Evolutionary conservation across 35 echinoderm and acorn worm genomes (phyloP).

Genomic region (Holothuria glaberrima): DNA sequence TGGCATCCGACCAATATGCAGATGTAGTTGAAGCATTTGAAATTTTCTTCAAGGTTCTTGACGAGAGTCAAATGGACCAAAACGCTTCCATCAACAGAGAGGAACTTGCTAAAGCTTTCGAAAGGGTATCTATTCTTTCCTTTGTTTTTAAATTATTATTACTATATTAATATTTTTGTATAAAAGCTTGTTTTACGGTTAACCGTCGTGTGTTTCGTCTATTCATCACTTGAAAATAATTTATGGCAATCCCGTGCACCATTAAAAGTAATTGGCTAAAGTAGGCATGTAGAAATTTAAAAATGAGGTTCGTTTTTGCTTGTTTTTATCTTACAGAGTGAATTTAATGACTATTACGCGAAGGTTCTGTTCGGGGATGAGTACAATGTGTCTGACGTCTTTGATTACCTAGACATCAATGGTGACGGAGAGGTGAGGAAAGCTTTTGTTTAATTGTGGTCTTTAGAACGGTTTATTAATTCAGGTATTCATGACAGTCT

Average conservation of each 20-base stretch:
- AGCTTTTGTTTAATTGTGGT: too few species aligned
- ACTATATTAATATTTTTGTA: too few species aligned
- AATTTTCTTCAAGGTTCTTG: constrained; percentile 74
- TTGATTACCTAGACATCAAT: constrained; percentile 77
- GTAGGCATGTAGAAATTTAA: too few species aligned
- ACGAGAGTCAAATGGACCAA: constrained; percentile 62
- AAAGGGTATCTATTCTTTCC: constrained; percentile 62
- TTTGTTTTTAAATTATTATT: not conserved
- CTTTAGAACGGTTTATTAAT: too few species aligned
- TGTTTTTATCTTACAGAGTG: constrained; percentile 49
- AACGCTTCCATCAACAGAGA: constrained; percentile 64
- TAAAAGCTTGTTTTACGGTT: too few species aligned
- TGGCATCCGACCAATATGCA: constrained; percentile 51
- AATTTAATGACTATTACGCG: constrained; percentile 75
- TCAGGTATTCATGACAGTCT: too few species aligned
- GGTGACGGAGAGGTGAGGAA: constrained; percentile 71
- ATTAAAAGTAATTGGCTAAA: too few species aligned
- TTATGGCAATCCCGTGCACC: too few species aligned
- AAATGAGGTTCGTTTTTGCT: too few species aligned
- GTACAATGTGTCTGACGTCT: constrained; percentile 66
- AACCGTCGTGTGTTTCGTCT: too few species aligned
- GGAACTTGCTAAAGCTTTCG: constrained; percentile 75
- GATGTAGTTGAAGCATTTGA: constrained; percentile 69
- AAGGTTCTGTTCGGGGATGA: constrained; percentile 71
- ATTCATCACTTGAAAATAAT: too few species aligned